phyloP scores from a whole-genome alignment of 2,113 vertebrate species.

The Psammodynastes pulverulentus region DNA sequence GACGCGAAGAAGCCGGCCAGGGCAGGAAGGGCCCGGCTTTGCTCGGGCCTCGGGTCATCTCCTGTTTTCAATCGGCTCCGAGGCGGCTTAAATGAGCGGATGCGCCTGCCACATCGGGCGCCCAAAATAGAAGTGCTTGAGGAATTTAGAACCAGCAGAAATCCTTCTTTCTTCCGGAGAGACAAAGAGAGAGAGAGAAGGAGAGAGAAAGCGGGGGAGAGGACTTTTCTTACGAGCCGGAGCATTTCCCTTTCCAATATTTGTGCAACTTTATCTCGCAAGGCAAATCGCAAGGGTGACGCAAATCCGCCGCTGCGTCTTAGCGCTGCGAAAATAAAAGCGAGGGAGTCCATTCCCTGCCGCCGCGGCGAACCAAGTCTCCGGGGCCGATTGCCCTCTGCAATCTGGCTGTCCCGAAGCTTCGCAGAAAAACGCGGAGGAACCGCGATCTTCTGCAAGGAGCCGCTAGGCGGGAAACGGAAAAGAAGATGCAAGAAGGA shows the following conservation, averaged over 20 bases:
- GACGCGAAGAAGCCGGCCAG: not conserved
- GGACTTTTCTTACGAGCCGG: not conserved
- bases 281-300: not conserved
- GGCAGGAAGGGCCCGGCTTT: not conserved
- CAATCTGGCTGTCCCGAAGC: not conserved
- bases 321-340: not conserved
- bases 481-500: not conserved
- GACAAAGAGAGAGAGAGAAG: not conserved
- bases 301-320: not conserved
- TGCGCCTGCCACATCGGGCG: not conserved
- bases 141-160: not conserved
- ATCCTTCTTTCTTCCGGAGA: not conserved
- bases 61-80: conserved; percentile 23
- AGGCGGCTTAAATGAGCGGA: conserved; percentile 43
- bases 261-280: not conserved
- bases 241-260: not conserved
- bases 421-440: not conserved
- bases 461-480: not conserved
- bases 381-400: not conserved
- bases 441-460: not conserved
- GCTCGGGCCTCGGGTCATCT: not conserved
- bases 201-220: not conserved
- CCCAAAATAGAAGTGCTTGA: not conserved
- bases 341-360: not conserved
- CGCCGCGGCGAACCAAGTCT: not conserved